phyloP scores from a whole-genome alignment of 2,797 vertebrate species.

The Silurus lanzhouensis region DNA sequence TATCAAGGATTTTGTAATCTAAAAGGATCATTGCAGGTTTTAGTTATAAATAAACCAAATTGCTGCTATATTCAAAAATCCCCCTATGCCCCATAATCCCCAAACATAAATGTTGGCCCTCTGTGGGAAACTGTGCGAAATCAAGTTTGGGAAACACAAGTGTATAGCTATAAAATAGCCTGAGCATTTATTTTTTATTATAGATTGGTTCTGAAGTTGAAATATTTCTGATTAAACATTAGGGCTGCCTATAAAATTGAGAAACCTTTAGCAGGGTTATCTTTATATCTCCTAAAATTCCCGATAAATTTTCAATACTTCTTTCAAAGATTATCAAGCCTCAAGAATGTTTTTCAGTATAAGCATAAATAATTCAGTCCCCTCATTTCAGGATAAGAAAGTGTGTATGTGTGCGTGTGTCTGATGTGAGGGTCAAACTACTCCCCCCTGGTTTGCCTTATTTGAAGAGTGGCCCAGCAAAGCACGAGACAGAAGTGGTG shows the following conservation, averaged over 20 bases:
- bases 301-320: neutral
- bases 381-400: constrained; percentile 73
- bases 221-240: neutral
- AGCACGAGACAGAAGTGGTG: constrained; percentile 80
- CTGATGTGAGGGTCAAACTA: constrained; percentile 68
- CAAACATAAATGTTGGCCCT: neutral
- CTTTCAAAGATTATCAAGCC: constrained; percentile 69
- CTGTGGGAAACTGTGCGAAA: neutral
- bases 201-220: neutral
- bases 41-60: neutral
- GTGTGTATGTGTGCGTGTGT: constrained; percentile 30
- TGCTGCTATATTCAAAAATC: neutral
- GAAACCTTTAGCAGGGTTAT: neutral
- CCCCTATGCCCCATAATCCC: too few species aligned
- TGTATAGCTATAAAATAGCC: neutral
- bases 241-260: neutral
- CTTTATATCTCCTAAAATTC: neutral
- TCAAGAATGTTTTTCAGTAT: constrained; percentile 84
- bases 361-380: constrained; percentile 92
- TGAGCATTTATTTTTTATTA: neutral
- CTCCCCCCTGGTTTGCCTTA: constrained; percentile 89
- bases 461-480: constrained; percentile 86
- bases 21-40: neutral
- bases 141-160: neutral
- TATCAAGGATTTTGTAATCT: neutral